phyloP scores from a whole-genome alignment of 2,888 invertebrate species.

The Pelosia muscerda region DNA sequence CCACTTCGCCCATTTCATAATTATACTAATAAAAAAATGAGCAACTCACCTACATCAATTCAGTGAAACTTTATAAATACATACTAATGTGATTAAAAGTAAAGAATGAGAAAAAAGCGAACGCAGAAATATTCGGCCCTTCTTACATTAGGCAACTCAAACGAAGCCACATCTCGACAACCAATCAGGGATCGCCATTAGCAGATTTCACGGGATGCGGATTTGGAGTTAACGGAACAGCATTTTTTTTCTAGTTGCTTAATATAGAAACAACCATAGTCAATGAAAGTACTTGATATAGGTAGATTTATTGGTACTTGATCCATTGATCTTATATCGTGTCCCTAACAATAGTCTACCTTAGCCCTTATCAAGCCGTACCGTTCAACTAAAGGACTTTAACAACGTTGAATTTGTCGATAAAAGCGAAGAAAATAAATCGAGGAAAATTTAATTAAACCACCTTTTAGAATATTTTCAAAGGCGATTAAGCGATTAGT shows the following conservation, averaged over 20 bases:
- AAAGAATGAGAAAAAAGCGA: background rate
- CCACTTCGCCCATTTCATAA: too few relatives aligned
- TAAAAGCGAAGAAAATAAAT: background rate
- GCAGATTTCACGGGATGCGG: too few relatives aligned
- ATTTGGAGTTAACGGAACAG: too few relatives aligned
- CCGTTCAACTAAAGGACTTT: background rate
- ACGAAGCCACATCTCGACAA: too few relatives aligned
- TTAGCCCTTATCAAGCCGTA: background rate
- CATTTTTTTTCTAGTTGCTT: too few relatives aligned
- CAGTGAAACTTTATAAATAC: too few relatives aligned
- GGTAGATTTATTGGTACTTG: too few relatives aligned
- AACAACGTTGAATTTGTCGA: background rate
- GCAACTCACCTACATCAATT: too few relatives aligned
- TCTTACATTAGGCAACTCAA: too few relatives aligned
- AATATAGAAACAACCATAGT: too few relatives aligned
- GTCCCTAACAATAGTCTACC: background rate
- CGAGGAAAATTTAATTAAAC: background rate
- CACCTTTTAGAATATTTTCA: background rate
- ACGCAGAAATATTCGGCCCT: background rate
- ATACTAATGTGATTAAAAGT: background rate
- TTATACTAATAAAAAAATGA: too few relatives aligned
- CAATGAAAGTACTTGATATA: background rate
- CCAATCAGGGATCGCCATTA: too few relatives aligned
- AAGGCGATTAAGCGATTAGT: slow-evolving; percentile 1
- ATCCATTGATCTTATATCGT: background rate